These are phyloP conservation scores for Armadillidium nasatum DNA, from an alignment of 1,140 invertebrate genomes.

Conservation along the genomic window DNA sequence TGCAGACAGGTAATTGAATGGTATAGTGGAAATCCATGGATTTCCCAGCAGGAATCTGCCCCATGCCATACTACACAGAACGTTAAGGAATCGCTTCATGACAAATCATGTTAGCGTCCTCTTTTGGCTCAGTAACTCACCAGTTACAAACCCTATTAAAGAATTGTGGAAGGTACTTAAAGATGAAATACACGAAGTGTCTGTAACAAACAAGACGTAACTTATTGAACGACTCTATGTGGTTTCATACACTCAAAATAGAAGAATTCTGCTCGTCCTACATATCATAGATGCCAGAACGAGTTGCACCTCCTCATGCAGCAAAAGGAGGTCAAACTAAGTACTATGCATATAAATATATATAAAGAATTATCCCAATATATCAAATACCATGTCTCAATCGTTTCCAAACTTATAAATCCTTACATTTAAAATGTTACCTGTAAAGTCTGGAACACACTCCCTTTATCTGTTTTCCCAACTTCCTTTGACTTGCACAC, in stretches of 20 bases:
- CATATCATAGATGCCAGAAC: no score
- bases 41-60: constrained; percentile 19
- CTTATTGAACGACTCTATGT: not conserved
- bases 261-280: no score
- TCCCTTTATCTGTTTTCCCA: no score
- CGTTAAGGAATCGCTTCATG: constrained; percentile 28
- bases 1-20: constrained; percentile 39
- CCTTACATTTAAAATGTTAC: no score
- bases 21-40: not conserved
- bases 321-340: no score
- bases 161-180: not conserved
- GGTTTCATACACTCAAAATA: constrained; percentile 2
- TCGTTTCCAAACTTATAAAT: no score
- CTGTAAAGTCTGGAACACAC: no score
- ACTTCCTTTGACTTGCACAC: no score
- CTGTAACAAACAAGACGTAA: not conserved
- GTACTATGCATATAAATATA: no score
- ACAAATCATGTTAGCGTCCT: not conserved
- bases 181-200: constrained; percentile 14
- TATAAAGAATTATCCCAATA: no score
- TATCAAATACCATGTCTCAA: no score
- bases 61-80: constrained; percentile 43
- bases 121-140: not conserved
- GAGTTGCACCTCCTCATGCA: no score
- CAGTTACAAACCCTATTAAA: not conserved